A percentile compares a stretch with the other conserved stretches of the same genome.
Conservation (phyloP, 2,888 invertebrate genomes). For the Lepidocyrtinus sp. region DNA sequence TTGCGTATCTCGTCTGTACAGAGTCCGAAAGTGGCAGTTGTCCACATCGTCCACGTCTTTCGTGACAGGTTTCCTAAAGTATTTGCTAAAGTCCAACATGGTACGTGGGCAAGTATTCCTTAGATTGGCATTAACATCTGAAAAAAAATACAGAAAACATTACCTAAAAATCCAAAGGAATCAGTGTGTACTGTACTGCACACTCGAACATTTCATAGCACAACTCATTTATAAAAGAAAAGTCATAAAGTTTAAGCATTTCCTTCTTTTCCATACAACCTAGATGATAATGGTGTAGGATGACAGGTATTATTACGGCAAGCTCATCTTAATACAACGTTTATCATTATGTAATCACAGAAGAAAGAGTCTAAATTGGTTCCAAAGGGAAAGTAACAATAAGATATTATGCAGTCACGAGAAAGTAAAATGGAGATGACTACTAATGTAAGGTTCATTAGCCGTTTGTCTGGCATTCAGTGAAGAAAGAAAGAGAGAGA, state of each 20-base stretch:
- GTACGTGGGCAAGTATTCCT: too few relatives aligned
- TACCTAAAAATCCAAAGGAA: too few relatives aligned
- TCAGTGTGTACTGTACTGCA: too few relatives aligned
- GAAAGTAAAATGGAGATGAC: slow-evolving; percentile 12
- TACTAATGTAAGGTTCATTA: slow-evolving; percentile 52
- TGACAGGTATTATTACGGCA: slow-evolving; percentile 1
- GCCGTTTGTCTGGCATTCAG: slow-evolving; percentile 16
- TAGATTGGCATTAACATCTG: too few relatives aligned
- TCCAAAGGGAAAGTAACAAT: slow-evolving; percentile 9
- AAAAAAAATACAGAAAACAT: too few relatives aligned
- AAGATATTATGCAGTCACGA: slow-evolving; percentile 4
- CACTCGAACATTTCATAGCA: too few relatives aligned
- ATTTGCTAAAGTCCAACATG: slow-evolving; percentile 43
- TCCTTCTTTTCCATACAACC: too few relatives aligned
- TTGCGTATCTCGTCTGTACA: slow-evolving; percentile 27
- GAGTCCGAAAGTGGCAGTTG: slow-evolving; percentile 45
- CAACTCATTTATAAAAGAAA: too few relatives aligned
- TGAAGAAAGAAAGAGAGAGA: neutral
- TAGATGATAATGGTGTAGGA: neutral
- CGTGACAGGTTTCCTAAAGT: slow-evolving; percentile 33
- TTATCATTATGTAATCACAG: slow-evolving; percentile 1
- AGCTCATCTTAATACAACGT: neutral
- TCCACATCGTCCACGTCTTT: slow-evolving; percentile 48
- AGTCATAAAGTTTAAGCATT: too few relatives aligned
- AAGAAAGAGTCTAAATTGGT: slow-evolving; percentile 1